These are phyloP conservation scores for Ursus arctos DNA, from an alignment of 2,113 vertebrate genomes.

Conservation along the genomic window DNA sequence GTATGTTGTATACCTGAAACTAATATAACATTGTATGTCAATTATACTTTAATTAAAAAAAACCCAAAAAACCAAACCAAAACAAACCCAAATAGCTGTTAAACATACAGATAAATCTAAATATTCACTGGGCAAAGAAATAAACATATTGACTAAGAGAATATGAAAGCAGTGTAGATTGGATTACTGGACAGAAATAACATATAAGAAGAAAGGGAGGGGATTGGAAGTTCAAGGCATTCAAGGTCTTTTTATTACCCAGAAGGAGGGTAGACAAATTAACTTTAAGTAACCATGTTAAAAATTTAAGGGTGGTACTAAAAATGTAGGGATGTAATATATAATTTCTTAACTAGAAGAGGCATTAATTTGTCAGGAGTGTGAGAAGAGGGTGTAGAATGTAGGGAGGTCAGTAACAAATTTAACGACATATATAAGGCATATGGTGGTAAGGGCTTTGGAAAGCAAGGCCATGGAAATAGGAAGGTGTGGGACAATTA, in stretches of 20 bases:
- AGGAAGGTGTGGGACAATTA: background rate
- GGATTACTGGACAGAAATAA: background rate
- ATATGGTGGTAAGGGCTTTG: background rate
- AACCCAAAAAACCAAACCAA: background rate
- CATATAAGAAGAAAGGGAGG: background rate
- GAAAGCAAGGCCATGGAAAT: background rate
- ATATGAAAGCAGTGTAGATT: background rate
- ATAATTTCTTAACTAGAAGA: constrained; percentile 38
- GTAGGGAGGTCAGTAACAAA: background rate
- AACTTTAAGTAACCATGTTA: constrained; percentile 19
- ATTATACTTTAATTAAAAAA: background rate
- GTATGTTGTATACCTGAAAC: background rate
- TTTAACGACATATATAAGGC: background rate
- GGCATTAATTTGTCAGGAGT: background rate
- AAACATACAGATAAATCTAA: constrained; percentile 17
- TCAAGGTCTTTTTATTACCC: constrained; percentile 5
- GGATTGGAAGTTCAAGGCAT: background rate
- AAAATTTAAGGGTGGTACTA: background rate
- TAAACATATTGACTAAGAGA: background rate
- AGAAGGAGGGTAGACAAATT: background rate
- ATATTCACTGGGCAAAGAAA: constrained; percentile 14
- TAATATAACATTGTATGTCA: background rate
- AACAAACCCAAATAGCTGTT: background rate
- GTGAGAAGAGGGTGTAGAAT: background rate
- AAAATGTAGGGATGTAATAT: background rate